phyloP scores from a whole-genome alignment of 2,888 invertebrate genomes.

The Tillus elongatus region DNA sequence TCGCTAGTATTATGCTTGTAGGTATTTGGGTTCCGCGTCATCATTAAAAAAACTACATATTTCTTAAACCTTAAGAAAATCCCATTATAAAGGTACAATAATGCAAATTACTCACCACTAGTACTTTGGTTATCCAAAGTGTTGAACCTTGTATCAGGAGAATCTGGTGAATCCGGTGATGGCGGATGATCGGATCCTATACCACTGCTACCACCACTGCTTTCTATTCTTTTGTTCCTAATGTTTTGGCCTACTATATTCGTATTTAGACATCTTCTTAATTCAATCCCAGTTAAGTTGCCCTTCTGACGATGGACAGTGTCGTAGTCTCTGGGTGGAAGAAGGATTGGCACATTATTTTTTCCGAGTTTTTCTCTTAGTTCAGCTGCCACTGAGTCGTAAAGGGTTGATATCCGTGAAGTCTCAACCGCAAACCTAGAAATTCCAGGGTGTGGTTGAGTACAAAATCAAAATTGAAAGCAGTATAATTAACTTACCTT shows the following conservation, averaged over 20 bases:
- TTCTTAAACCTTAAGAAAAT: too few relatives aligned
- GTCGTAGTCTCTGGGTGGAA: conserved; percentile 92
- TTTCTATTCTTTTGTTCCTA: conserved; percentile 33
- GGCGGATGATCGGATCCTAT: conserved; percentile 85
- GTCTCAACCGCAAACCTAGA: conserved; percentile 39
- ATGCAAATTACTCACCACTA: conserved; percentile 47
- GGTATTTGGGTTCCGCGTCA: too few relatives aligned
- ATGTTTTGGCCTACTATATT: conserved; percentile 53
- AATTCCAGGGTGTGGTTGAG: conserved; percentile 9
- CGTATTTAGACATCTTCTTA: conserved; percentile 59
- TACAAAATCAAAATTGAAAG: conserved; percentile 3
- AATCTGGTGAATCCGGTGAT: conserved; percentile 56
- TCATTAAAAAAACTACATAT: too few relatives aligned
- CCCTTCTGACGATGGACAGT: conserved; percentile 75
- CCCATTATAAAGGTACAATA: too few relatives aligned
- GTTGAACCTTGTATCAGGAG: conserved; percentile 39
- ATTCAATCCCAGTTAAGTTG: conserved; percentile 64
- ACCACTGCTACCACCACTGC: conserved; percentile 69
- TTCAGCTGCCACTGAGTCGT: conserved; percentile 88
- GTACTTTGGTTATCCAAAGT: conserved; percentile 53
- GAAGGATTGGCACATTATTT: conserved; percentile 58
- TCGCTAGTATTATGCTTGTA: too few relatives aligned
- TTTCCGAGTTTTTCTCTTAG: conserved; percentile 64
- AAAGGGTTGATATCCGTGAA: conserved; percentile 59
- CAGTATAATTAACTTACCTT: conserved; percentile 35